Conservation (phyloP, 2,797 vertebrate species). For the Luscinia luscinia region DNA sequence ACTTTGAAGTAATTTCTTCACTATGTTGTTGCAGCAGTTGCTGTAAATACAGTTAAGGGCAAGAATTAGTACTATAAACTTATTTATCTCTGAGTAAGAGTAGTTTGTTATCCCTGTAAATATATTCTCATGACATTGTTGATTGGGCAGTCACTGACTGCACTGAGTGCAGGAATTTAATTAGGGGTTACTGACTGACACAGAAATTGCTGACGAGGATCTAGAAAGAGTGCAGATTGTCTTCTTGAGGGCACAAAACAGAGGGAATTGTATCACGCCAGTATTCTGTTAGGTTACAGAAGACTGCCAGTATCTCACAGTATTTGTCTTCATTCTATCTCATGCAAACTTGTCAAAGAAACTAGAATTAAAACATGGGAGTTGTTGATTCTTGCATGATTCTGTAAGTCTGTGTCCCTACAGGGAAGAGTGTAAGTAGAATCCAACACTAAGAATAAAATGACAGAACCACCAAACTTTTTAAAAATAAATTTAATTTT, state of each 20-base stretch:
- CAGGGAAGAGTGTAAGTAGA: not conserved
- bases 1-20: not conserved
- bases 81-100: not conserved
- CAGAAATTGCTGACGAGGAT: not conserved
- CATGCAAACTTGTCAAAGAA: not conserved
- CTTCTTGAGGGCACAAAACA: not conserved
- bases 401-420: not conserved
- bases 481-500: constrained; percentile 80
- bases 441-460: not conserved
- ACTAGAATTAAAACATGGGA: not conserved
- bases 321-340: not conserved
- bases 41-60: not conserved
- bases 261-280: not conserved
- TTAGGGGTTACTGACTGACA: not conserved
- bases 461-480: constrained; percentile 7
- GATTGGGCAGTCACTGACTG: not conserved
- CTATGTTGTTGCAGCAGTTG: not conserved
- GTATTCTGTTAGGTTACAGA: not conserved
- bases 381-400: not conserved
- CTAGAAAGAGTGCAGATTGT: not conserved
- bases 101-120: not conserved
- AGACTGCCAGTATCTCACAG: not conserved
- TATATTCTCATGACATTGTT: not conserved
- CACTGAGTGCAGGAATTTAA: not conserved
- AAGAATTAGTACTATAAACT: not conserved